phyloP scores from a whole-genome alignment of 2,888 invertebrate species.

The Chymomyza fuscimana region DNA sequence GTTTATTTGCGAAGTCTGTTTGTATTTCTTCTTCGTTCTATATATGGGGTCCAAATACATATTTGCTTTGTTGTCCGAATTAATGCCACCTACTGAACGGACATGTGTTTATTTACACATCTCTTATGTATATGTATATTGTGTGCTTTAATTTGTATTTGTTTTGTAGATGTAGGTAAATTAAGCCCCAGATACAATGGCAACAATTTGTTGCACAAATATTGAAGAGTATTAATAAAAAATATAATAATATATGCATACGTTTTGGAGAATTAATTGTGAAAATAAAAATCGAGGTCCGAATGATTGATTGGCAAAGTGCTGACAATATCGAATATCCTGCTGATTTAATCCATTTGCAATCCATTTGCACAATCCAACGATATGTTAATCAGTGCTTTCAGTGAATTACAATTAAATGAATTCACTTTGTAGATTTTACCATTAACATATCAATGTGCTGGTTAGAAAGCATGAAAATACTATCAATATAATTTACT shows the following conservation, averaged over 20 bases:
- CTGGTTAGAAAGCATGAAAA: background rate
- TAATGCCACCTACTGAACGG: background rate
- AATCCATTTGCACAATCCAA: background rate
- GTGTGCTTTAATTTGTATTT: background rate
- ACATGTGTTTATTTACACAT: background rate
- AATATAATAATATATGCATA: conserved; percentile 7
- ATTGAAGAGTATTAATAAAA: conserved; percentile 1
- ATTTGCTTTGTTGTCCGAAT: background rate
- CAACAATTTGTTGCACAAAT: background rate
- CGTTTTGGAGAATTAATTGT: background rate
- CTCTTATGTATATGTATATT: background rate
- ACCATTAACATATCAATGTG: background rate
- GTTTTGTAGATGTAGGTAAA: conserved; percentile 1
- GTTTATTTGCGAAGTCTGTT: background rate
- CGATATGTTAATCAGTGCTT: background rate
- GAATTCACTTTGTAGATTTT: background rate
- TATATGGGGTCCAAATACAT: background rate
- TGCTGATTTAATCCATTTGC: background rate
- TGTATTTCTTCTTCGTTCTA: background rate
- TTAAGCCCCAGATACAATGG: background rate
- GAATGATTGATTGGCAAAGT: background rate
- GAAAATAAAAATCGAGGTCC: background rate
- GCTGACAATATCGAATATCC: background rate
- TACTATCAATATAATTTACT: background rate
- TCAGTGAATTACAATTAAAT: background rate